These are phyloP conservation scores for Nemapogon koenigi DNA, from an alignment of 2,888 invertebrate species.

Conservation along the genomic window DNA sequence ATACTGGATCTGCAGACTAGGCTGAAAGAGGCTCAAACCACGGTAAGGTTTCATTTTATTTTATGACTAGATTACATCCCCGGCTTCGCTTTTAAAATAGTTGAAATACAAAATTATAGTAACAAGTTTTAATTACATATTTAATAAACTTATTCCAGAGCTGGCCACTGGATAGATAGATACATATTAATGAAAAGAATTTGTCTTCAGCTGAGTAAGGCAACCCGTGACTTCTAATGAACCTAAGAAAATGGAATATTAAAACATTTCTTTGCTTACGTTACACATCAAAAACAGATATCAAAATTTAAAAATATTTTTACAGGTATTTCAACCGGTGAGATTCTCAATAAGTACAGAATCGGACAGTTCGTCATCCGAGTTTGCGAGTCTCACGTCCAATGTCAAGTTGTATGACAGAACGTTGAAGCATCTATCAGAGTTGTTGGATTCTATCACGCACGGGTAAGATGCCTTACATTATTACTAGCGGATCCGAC, in stretches of 20 bases:
- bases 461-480: constrained; percentile 32
- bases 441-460: constrained; percentile 35
- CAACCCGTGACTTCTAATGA: too few relatives aligned
- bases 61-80: neutral
- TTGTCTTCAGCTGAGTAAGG: too few relatives aligned
- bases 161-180: too few relatives aligned
- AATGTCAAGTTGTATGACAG: constrained; percentile 47
- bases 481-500: neutral
- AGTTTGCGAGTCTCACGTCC: constrained; percentile 24
- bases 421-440: constrained; percentile 41
- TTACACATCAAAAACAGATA: too few relatives aligned
- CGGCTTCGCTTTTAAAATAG: too few relatives aligned
- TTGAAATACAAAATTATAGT: too few relatives aligned
- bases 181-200: too few relatives aligned
- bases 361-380: constrained; percentile 18
- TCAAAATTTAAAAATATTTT: neutral
- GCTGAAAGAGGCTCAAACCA: constrained; percentile 40
- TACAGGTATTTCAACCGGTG: constrained; percentile 48
- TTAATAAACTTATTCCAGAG: too few relatives aligned
- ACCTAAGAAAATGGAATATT: too few relatives aligned
- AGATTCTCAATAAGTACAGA: constrained; percentile 31
- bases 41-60: constrained; percentile 27
- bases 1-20: constrained; percentile 38
- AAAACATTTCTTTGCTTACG: too few relatives aligned
- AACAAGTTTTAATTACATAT: too few relatives aligned